phyloP scores from a whole-genome alignment of 1,140 invertebrate species.

The Zaprionus camerounensis region DNA sequence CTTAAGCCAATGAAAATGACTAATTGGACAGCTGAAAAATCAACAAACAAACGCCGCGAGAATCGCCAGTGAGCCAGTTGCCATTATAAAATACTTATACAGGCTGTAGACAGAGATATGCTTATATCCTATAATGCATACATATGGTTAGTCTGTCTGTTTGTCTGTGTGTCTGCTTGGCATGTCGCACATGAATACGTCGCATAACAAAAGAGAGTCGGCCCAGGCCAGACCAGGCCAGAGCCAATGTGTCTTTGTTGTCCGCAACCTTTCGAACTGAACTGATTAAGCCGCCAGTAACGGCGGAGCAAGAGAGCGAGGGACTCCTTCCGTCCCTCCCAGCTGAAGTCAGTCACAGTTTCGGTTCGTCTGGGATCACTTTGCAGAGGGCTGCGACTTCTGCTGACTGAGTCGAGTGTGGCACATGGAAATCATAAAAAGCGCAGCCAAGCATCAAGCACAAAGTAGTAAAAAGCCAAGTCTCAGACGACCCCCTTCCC shows the following conservation, averaged over 20 bases:
- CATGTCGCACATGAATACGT: slow-evolving; percentile 76
- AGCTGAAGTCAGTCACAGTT: slow-evolving; percentile 20
- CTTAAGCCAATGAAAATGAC: slow-evolving; percentile 71
- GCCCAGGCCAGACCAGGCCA: slow-evolving; percentile 35
- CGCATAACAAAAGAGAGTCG: slow-evolving; percentile 43
- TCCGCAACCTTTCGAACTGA: slow-evolving; percentile 64
- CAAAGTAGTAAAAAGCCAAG: slow-evolving; percentile 57
- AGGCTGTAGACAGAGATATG: slow-evolving; percentile 11
- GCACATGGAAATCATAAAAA: slow-evolving; percentile 62
- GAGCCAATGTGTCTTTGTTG: slow-evolving; percentile 52
- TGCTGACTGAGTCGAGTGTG: slow-evolving; percentile 57
- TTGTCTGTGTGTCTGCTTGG: slow-evolving; percentile 43
- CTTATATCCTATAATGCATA: slow-evolving; percentile 11
- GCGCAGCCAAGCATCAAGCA: slow-evolving; percentile 34
- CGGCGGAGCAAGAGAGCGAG: background rate
- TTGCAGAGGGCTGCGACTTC: slow-evolving; percentile 32
- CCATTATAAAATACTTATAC: slow-evolving; percentile 44
- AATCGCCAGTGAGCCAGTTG: background rate
- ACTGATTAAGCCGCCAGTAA: slow-evolving; percentile 72
- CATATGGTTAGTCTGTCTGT: slow-evolving; percentile 14
- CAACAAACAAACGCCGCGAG: slow-evolving; percentile 56
- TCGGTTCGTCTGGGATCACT: slow-evolving; percentile 13
- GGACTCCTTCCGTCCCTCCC: background rate
- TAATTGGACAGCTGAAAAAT: slow-evolving; percentile 80
- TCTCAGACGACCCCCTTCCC: background rate